These are phyloP conservation scores for Hemiprocne comata DNA, from an alignment of 2,113 vertebrate species.

Conservation along the genomic window DNA sequence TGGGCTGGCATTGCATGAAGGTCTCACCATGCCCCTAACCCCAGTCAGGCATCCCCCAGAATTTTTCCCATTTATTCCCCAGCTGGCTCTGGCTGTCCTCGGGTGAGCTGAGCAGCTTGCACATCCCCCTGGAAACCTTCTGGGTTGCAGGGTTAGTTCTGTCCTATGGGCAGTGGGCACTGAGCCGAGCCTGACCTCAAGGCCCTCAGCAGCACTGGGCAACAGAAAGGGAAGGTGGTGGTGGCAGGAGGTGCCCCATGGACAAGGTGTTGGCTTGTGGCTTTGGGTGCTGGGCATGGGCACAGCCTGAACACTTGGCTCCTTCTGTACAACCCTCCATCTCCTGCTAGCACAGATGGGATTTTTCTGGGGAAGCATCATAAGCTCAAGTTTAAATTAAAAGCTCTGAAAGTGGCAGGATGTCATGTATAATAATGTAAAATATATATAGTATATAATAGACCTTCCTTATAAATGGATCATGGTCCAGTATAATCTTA, in stretches of 20 bases:
- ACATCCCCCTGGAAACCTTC: neutral
- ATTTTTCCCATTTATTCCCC: too few species aligned
- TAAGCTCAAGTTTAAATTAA: neutral
- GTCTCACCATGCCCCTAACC: neutral
- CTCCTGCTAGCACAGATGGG: neutral
- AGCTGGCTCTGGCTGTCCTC: neutral
- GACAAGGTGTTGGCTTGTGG: neutral
- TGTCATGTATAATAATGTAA: neutral
- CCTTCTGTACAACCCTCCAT: neutral
- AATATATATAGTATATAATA: neutral
- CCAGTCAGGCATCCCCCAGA: neutral
- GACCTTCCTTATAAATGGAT: neutral
- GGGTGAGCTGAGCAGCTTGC: neutral
- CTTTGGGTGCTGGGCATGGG: too few species aligned
- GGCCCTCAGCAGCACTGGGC: neutral
- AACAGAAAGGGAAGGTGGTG: neutral
- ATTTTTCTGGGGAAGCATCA: neutral
- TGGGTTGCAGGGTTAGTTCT: neutral
- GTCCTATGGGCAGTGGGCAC: rapidly evolving
- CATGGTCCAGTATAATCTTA: neutral
- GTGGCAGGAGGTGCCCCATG: neutral
- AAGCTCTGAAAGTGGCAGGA: neutral
- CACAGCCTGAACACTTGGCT: rapidly evolving
- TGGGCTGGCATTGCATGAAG: too few species aligned
- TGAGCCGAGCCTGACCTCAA: neutral